Conservation (phyloP, 2,797 vertebrate species). For the Ataeniobius toweri region DNA sequence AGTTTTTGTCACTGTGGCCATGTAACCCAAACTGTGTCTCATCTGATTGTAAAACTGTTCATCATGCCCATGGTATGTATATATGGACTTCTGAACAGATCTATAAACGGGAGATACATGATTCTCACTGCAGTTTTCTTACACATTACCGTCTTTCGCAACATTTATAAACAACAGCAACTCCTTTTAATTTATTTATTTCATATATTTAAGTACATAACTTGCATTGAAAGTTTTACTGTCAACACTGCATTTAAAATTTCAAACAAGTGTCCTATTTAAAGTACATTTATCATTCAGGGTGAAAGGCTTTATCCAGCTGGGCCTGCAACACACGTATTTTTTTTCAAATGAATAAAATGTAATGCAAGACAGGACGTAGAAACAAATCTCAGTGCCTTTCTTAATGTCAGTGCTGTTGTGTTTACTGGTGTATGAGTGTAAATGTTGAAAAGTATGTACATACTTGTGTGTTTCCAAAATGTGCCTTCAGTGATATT, state of each 20-base stretch:
- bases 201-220: slow-evolving; percentile 77
- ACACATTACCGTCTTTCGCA: background rate
- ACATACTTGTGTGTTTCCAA: slow-evolving; percentile 54
- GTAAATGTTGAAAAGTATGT: slow-evolving; percentile 53
- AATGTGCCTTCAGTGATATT: slow-evolving; percentile 55
- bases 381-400: slow-evolving; percentile 76
- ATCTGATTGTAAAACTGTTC: background rate
- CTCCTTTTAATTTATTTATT: slow-evolving; percentile 69
- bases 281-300: slow-evolving; percentile 71
- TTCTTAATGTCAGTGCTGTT: slow-evolving; percentile 38
- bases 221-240: slow-evolving; percentile 75
- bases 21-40: background rate
- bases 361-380: slow-evolving; percentile 81
- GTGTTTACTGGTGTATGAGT: slow-evolving; percentile 34
- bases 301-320: slow-evolving; percentile 63
- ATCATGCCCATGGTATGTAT: background rate
- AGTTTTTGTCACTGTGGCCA: no score
- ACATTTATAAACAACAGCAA: slow-evolving; percentile 14
- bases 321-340: slow-evolving; percentile 71
- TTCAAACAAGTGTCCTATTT: slow-evolving; percentile 69
- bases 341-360: slow-evolving; percentile 72
- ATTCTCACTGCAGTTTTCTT: background rate
- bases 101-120: background rate
- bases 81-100: background rate
- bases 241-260: slow-evolving; percentile 71